phyloP scores from a whole-genome alignment of 2,113 vertebrate genomes.

The Mohoua ochrocephala region DNA sequence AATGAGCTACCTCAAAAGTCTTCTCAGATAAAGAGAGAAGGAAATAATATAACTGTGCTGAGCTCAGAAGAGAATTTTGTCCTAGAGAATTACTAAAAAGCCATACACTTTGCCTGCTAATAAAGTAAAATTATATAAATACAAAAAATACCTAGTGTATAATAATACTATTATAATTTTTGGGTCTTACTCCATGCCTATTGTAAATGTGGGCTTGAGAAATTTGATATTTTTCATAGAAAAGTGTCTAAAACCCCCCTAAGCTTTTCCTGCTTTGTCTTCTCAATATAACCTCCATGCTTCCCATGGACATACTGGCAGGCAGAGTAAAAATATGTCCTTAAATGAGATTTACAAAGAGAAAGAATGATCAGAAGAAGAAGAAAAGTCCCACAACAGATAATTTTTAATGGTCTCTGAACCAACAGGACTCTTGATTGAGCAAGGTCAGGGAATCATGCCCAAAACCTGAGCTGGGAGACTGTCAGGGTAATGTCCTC shows the following conservation, averaged over 20 bases:
- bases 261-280: neutral
- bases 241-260: neutral
- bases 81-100: neutral
- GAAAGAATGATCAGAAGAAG: neutral
- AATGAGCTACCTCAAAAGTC: neutral
- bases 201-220: neutral
- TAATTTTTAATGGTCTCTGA: neutral
- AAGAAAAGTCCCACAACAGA: neutral
- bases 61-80: neutral
- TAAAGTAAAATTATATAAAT: neutral
- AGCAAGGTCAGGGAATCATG: fast-evolving
- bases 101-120: neutral
- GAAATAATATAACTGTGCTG: neutral
- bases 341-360: neutral
- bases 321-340: neutral
- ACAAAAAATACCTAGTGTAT: neutral
- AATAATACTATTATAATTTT: neutral
- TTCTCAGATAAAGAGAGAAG: neutral
- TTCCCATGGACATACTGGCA: neutral
- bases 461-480: neutral
- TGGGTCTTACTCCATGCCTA: neutral
- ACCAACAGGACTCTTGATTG: neutral
- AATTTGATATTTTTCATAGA: neutral
- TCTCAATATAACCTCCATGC: fast-evolving
- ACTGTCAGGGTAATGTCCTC: neutral